Evolutionary conservation across 2,797 vertebrate genomes (phyloP), one percentile per base, ranked within the genome.

Genomic region (Sandelia bainsii): DNA sequence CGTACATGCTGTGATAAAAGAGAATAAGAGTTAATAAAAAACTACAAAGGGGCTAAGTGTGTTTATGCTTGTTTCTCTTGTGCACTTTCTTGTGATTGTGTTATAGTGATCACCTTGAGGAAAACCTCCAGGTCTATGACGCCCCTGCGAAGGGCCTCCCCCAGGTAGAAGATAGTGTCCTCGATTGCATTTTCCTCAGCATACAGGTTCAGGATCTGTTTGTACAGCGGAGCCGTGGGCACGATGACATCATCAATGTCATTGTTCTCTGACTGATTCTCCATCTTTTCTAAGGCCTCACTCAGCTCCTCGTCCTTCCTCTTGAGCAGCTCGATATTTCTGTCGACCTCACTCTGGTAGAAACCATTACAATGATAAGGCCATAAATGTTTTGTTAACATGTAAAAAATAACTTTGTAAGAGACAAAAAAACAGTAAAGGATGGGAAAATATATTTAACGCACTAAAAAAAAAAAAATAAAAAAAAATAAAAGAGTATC

Each of bases 151-250:
- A 99, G 82, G 3, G 98, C 98, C 94, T 99, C 98, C 76, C 98
- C 98, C 84, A 99, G 93, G 84, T 99, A 99, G 93, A 99, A 99
- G 85, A 99, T 99, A 42, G 98, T 99, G 88, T 99, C 98, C 91
- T 99, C 98, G 69, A 99, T 99, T 60, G 98, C 98, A 52, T 99
- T 99, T 91, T 99, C 98, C 76, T 99, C 98, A 10, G 98, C 97
- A 22, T 99, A 99, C 37, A 99, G 95, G 92, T 98, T 99, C 64
- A 99, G 92, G 87, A 99, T 99, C 93, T 99, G 98, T 90, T 98
- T 99, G 93, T 99, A 99, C n/a, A 99, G 96, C 0, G 98, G 98
- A 17, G 98, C 98, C 0, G 98, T 99, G 51, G 98, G 98, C 69
- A 99, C 96, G 71, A 99, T 99, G 84, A 99, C 96, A 54, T 99